Evolutionary conservation across 2,888 invertebrate genomes (phyloP).

Genomic region (Drosophila prolongata): DNA sequence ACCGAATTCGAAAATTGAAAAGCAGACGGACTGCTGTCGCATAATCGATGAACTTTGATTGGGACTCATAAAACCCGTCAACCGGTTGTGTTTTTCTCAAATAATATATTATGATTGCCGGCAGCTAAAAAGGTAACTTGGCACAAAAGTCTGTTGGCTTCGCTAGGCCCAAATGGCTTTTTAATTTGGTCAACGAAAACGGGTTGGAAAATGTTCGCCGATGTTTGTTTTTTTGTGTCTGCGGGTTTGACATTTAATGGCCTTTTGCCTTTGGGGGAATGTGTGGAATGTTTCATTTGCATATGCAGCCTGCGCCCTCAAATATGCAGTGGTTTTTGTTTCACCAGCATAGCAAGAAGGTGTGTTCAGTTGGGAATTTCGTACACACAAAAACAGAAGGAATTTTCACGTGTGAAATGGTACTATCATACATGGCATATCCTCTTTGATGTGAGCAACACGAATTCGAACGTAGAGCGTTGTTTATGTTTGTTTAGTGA

Average conservation of each 20-base stretch:
- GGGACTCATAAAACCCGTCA: constrained; percentile 25
- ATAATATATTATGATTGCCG: constrained; percentile 48
- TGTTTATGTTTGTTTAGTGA: too few species aligned
- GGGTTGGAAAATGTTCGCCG: constrained; percentile 32
- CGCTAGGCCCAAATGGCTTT: constrained; percentile 42
- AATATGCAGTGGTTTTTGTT: constrained; percentile 54
- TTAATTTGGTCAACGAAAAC: constrained; percentile 47
- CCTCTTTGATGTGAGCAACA: too few species aligned
- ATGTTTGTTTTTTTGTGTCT: constrained; percentile 36
- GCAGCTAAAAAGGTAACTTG: constrained; percentile 32
- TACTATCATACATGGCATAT: too few species aligned
- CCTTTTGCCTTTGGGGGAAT: constrained; percentile 38
- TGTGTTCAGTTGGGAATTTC: constrained; percentile 41
- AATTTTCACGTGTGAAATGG: background rate
- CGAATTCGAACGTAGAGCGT: too few species aligned
- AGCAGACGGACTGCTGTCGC: constrained; percentile 54
- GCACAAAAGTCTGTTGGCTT: constrained; percentile 29
- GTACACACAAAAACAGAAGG: constrained; percentile 3
- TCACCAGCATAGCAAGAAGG: constrained; percentile 28
- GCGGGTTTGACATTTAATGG: constrained; percentile 40
- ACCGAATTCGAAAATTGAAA: constrained; percentile 4
- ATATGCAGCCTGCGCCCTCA: constrained; percentile 49
- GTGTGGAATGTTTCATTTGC: constrained; percentile 43
- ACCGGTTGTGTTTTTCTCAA: constrained; percentile 44
- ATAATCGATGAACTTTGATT: constrained; percentile 66